Conservation (phyloP, 2,888 invertebrate species). For the Cinara cedri region DNA sequence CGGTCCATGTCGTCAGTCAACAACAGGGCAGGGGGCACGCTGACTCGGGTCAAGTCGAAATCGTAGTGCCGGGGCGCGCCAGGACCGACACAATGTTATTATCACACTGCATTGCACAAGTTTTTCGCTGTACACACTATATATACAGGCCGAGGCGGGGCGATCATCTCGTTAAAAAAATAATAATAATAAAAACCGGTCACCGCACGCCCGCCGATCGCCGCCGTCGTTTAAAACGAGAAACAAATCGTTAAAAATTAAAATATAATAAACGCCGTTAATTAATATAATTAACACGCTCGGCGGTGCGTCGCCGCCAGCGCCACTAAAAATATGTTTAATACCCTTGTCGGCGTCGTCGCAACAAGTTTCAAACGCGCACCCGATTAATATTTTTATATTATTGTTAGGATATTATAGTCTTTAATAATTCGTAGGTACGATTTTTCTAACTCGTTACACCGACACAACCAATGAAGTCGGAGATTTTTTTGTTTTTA, state of each 20-base stretch:
- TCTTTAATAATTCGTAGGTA: no score
- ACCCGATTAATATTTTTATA: no score
- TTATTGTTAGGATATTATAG: no score
- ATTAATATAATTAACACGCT: background rate
- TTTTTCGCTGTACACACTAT: no score
- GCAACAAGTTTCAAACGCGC: background rate
- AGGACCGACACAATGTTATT: no score
- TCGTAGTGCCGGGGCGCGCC: background rate
- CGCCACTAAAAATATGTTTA: background rate
- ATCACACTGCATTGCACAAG: no score
- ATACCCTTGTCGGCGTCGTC: background rate
- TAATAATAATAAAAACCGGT: background rate
- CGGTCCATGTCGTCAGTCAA: slow-evolving; percentile 48
- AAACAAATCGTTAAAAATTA: background rate
- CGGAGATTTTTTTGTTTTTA: no score
- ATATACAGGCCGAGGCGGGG: no score
- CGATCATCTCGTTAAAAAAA: background rate
- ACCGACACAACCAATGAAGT: no score
- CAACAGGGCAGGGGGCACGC: slow-evolving; percentile 18
- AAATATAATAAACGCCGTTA: background rate
- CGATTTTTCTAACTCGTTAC: background rate
- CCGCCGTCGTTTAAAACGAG: background rate
- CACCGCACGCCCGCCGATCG: background rate
- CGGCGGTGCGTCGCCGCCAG: background rate
- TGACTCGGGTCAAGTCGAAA: slow-evolving; percentile 30